A percentile compares a stretch with the other conserved stretches of the same genome.
Evolutionary conservation across 2,797 vertebrate species (phyloP).

Genomic region (Ceyx erithaca): DNA sequence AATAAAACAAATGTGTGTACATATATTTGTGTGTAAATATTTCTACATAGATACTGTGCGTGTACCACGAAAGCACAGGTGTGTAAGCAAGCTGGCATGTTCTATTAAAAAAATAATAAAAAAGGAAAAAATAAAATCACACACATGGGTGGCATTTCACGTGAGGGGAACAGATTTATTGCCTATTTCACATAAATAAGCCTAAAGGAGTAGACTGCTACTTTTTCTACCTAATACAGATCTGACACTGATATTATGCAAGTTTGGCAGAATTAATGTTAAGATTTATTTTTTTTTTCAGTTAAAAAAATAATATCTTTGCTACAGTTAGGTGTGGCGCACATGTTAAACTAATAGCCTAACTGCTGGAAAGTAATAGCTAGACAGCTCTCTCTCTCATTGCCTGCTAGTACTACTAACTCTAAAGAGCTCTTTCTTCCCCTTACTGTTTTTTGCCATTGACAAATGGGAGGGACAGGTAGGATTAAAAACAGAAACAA

Average conservation of each 20-base stretch:
- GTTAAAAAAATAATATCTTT: constrained; percentile 9
- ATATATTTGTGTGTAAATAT: constrained; percentile 67
- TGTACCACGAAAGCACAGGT: constrained; percentile 57
- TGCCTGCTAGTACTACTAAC: not conserved
- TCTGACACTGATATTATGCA: not conserved
- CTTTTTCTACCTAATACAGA: constrained; percentile 10
- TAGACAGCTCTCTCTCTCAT: not conserved
- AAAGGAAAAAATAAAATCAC: constrained; percentile 4
- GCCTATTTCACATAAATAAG: not conserved
- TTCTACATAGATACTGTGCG: constrained; percentile 53
- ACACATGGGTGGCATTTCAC: constrained; percentile 31
- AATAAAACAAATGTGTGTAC: constrained; percentile 72
- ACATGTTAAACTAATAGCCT: constrained; percentile 29
- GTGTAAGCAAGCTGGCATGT: constrained; percentile 55
- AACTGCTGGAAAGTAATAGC: constrained; percentile 6
- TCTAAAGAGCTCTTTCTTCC: not conserved
- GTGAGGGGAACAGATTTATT: constrained; percentile 43
- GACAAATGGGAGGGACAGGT: constrained; percentile 36
- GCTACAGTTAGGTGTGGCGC: not conserved
- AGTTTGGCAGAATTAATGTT: not conserved
- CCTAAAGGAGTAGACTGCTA: not conserved
- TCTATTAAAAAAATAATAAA: constrained; percentile 12
- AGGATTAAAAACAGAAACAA: constrained; percentile 56
- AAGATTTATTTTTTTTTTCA: not conserved
- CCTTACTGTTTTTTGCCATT: constrained; percentile 18